Base-by-base conservation (phyloP, 2,797 vertebrate genomes). In the Bryconaethiops microstoma region DNA sequence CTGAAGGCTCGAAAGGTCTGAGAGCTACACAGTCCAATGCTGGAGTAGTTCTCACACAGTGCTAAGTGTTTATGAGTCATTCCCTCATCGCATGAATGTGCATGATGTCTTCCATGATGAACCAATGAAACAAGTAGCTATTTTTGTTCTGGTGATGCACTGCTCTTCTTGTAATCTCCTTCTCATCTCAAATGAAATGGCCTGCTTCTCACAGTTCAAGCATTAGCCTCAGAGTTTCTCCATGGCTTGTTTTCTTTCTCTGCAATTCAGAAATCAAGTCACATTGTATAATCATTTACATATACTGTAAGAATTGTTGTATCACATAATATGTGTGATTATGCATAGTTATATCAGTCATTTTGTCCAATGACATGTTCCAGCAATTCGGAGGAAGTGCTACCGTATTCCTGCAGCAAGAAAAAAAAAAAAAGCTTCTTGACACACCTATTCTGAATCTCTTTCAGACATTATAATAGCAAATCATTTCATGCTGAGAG, bases 1-100 rank as follows among this genome's bases (percentile, higher is more conserved):
- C 83, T 68, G 74, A 81, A 86, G 80, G 83, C 80, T 88, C 83
- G 76, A 39, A 83, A 65, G 87, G 84, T 88, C 88, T 80, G 48
- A 80, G 67, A 76, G 71, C 71, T 80, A 54, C 21, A 29, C 19
- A 55, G 23, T 84, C 68, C 35, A 78, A 21, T 48, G 55, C 52
- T 82, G 64, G 59, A 73, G 67, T 81, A 87, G 80, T 62, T 81
- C 83, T 8, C 73, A 79, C 74, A 71, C 76, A 75, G 78, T 78
- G 74, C 0, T 35, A 86, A 59, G 81, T 14, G 83, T 84, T 85
- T 74, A 85, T 83, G 84, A 85, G 89, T 89, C 79, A 72, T 69
- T n/a, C 80, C 79, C 85, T 90, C 88, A 57, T 83, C 86, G 78
- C 89, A 82, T 82, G 19, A 74, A 50, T 81, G 68, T 48, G 1